Base-by-base conservation (phyloP, 2,113 vertebrate genomes). In the Chloropsis hardwickii region DNA sequence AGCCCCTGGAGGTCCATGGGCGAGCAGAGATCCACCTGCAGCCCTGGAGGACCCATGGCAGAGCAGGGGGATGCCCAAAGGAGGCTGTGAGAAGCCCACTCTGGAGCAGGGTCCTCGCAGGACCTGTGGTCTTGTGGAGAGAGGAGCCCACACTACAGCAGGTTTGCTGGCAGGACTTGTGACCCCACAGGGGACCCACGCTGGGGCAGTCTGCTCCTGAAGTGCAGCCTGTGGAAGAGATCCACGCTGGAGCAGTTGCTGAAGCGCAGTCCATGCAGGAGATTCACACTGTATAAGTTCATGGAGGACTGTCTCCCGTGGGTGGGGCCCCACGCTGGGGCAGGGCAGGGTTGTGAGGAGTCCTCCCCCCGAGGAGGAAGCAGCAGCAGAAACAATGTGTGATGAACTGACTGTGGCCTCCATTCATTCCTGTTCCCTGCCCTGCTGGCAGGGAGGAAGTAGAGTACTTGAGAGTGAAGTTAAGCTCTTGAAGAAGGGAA, bases 261-360 rank as follows among this genome's bases (percentile, higher is more conserved):
- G 29, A 11, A 17, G n/a, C 6, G 48, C n/a, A 54, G 16, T 18
- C 35, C 5, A 0, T 62, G 57, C 65, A 47, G 22, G 27, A 39
- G 56, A 12, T 17, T 31, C 9, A 1, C 2, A 2, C 0, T 23
- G 20, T 5, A 1, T 5, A 5, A 35, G 11, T 10, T 25, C 13
- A 4, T 22, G 25, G 17, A 14, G 25, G 5, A 9, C 20, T 71
- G 16, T 35, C 29, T 37, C 3, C 29, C 5, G 5, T 48, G 48
- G 40, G 21, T 39, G 11, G 10, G 9, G 24, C 15, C 33, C 37
- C 24, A 19, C 3, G 6, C 48, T 47, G 54, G 23, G 47, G 3
- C 7, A 17, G 56, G 47, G 22, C 1, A 6, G 28, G 23, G 8
- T 5, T 39, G 47, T 39, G 56, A 54, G 47, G 54, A 44, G 12